Evolutionary conservation across 2,797 vertebrate genomes (phyloP).

Genomic region (Pterois miles): DNA sequence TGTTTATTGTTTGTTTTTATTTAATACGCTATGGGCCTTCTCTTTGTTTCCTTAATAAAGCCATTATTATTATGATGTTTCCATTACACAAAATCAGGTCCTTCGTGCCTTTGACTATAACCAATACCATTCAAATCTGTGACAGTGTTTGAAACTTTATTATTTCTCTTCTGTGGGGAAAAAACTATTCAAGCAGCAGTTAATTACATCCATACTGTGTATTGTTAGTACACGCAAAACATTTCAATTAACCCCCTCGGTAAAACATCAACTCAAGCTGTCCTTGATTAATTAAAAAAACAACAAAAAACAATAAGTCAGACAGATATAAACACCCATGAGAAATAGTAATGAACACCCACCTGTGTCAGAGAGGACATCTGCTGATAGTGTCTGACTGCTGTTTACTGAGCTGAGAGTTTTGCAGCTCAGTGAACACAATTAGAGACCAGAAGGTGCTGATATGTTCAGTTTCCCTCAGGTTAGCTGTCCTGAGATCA

Average conservation of each 20-base stretch:
- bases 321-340: conserved; percentile 11
- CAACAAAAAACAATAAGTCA: background rate
- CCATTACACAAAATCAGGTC: background rate
- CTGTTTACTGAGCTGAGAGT: conserved; percentile 62
- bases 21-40: background rate
- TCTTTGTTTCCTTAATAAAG: background rate
- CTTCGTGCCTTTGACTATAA: background rate
- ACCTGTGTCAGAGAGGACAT: conserved; percentile 45
- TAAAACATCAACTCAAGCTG: background rate
- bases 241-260: background rate
- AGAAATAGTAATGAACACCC: conserved; percentile 39
- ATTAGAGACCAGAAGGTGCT: conserved; percentile 48
- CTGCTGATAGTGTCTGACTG: conserved; percentile 52
- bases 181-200: background rate
- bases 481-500: conserved; percentile 48
- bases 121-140: background rate
- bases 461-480: conserved; percentile 53
- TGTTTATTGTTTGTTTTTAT: background rate
- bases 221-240: background rate
- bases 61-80: background rate
- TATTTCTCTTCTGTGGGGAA: background rate
- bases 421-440: conserved; percentile 62
- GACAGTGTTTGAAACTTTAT: background rate
- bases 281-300: background rate
- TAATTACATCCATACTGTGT: background rate